phyloP scores from a whole-genome alignment of 2,888 invertebrate species.

The Heteropelma amictum region DNA sequence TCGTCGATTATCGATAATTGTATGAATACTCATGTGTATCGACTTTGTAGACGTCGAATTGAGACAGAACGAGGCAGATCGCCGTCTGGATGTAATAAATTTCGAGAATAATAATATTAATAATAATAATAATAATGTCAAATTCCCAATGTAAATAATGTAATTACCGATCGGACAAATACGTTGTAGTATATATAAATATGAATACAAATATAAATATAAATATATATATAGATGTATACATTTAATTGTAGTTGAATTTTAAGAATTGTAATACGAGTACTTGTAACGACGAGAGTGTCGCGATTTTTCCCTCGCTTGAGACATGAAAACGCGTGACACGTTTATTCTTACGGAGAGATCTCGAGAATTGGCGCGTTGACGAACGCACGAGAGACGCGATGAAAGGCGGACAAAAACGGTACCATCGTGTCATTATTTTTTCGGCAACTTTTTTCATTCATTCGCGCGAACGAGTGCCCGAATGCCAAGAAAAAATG shows the following conservation, averaged over 20 bases:
- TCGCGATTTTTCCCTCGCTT: slow-evolving; percentile 24
- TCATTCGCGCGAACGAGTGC: slow-evolving; percentile 5
- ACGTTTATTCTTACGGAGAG: slow-evolving; percentile 25
- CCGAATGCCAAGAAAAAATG: slow-evolving; percentile 3
- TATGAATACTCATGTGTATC: slow-evolving; percentile 53
- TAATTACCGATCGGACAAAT: slow-evolving; percentile 57
- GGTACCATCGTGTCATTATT: slow-evolving; percentile 24
- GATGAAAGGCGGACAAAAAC: slow-evolving; percentile 19
- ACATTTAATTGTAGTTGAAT: slow-evolving; percentile 40
- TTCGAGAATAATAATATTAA: not conserved
- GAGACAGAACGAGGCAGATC: slow-evolving; percentile 6
- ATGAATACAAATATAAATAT: slow-evolving; percentile 22
- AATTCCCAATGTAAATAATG: slow-evolving; percentile 60
- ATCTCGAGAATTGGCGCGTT: slow-evolving; percentile 21
- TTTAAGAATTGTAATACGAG: slow-evolving; percentile 52
- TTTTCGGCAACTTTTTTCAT: slow-evolving; percentile 21
- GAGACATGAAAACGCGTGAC: too few species aligned
- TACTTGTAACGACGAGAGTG: slow-evolving; percentile 40
- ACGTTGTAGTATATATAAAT: slow-evolving; percentile 27
- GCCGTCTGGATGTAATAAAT: slow-evolving; percentile 40
- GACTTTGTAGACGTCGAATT: slow-evolving; percentile 55
- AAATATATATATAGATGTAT: slow-evolving; percentile 34
- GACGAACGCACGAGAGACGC: not conserved
- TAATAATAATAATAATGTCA: not conserved
- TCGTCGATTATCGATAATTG: slow-evolving; percentile 51